phyloP scores from a whole-genome alignment of 2,797 vertebrate species.

The Tapirus indicus region DNA sequence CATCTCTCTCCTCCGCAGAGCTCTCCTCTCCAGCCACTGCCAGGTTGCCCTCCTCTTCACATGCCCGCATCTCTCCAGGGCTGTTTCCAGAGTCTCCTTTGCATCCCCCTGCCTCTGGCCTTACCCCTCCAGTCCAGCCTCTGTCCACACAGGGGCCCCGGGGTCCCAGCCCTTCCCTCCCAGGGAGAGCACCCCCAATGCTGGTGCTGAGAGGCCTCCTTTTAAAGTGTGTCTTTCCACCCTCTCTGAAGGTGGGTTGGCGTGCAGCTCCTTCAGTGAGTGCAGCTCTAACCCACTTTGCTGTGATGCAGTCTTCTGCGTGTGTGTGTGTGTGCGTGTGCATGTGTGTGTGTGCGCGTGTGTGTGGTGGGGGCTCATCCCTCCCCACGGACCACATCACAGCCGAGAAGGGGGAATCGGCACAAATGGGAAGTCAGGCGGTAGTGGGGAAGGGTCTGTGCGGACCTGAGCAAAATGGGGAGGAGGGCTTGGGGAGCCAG shows the following conservation, averaged over 20 bases:
- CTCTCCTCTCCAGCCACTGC: neutral
- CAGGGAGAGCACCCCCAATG: neutral
- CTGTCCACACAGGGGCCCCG: neutral
- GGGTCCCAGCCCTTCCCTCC: neutral
- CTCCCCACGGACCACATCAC: neutral
- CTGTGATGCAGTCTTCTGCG: neutral
- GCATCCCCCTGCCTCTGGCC: neutral
- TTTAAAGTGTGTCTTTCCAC: neutral
- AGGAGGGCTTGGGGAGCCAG: neutral
- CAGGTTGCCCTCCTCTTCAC: too few species aligned
- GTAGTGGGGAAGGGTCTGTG: neutral
- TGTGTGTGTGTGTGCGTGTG: neutral
- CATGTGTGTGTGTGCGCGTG: too few species aligned
- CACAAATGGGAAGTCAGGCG: neutral
- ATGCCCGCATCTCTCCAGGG: neutral
- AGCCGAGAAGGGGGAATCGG: neutral
- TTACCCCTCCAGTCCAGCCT: neutral
- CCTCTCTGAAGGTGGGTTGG: neutral
- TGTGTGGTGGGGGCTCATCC: accelerated
- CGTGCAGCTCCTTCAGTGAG: neutral
- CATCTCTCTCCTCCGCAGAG: neutral
- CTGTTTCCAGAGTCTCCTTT: neutral
- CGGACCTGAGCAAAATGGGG: neutral
- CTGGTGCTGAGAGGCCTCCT: neutral
- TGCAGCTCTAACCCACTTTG: neutral